Evolutionary conservation across 2,888 invertebrate genomes (phyloP), one percentile per base, ranked within the genome.

Genomic region (Galerucella nymphaeae): DNA sequence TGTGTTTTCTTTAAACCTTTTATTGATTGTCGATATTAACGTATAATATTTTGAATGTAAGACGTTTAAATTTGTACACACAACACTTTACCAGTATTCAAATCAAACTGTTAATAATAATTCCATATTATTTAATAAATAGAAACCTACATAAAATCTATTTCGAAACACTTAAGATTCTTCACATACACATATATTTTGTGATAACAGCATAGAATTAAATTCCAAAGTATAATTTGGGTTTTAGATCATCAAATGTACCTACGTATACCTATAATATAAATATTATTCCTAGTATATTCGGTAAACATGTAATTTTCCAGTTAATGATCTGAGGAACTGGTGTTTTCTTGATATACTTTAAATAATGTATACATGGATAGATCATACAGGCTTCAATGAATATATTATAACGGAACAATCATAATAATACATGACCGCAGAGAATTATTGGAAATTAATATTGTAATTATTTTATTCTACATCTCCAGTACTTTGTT

Each of bases 321-420:
- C 64, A 41, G 42, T 68, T 71, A 71, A 74, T 74, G 68, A 74
- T 71, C 72, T 67, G 67, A 67, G 59, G 68, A 74, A 74, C 68
- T 74, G 74, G 55, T 74, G 62, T 74, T 74, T 71, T 74, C 67
- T 71, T 74, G 74, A 71, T 71, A 74, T 74, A 74, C 71, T 71
- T 74, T 74, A 65, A 70, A 67, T 73, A 73, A 66, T 73, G 59
- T 53, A 18, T 61, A 63, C 63, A 59, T 41, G 48, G 57, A 41
- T 63, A 69, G 62, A 62, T 68, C 66, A 64, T 70, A 65, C 42
- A 67, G 41, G 59, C 59, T 59, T 23, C 58, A 71, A 68, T 64
- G 61, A 68, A 63, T 59, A 65, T 65, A 68, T 71, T 71, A 74
- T 74, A 74, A 61, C 58, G 63, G 74, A 58, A 55, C 64, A 68